Evolutionary conservation across 2,888 invertebrate species (phyloP).

Genomic region (Nematopogon swammerdamellus): DNA sequence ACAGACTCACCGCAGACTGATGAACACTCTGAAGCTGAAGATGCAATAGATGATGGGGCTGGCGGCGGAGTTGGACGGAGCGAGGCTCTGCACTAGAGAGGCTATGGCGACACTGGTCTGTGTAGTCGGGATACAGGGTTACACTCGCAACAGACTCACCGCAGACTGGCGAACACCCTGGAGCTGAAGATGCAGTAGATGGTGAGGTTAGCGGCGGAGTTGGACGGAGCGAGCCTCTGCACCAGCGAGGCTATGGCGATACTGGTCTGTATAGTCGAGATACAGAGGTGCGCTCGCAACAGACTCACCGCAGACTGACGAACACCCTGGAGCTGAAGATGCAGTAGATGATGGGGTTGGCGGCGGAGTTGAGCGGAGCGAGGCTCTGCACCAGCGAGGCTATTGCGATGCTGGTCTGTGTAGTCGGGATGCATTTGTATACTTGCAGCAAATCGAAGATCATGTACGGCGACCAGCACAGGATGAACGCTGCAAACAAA

Average conservation of each 20-base stretch:
- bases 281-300: too few species aligned
- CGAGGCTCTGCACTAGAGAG: constrained; percentile 84
- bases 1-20: constrained; percentile 83
- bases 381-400: constrained; percentile 90
- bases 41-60: too few species aligned
- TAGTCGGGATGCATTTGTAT: constrained; percentile 76
- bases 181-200: too few species aligned
- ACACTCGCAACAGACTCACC: too few species aligned
- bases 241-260: constrained; percentile 86
- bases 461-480: constrained; percentile 96
- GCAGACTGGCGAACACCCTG: too few species aligned
- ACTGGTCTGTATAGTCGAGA: too few species aligned
- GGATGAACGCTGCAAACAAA: constrained; percentile 77
- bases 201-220: constrained; percentile 65
- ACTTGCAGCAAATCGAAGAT: constrained; percentile 89
- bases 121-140: constrained; percentile 71
- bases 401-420: constrained; percentile 76
- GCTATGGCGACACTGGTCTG: constrained; percentile 81
- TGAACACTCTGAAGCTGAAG: constrained; percentile 86
- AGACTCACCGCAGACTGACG: constrained; percentile 79
- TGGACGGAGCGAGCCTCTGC: constrained; percentile 87
- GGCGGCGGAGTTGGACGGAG: too few species aligned
- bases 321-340: constrained; percentile 66
- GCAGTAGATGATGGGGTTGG: background rate
- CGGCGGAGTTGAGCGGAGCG: constrained; percentile 89